Conservation (phyloP, 2,888 invertebrate genomes). For the Polia nebulosa region DNA sequence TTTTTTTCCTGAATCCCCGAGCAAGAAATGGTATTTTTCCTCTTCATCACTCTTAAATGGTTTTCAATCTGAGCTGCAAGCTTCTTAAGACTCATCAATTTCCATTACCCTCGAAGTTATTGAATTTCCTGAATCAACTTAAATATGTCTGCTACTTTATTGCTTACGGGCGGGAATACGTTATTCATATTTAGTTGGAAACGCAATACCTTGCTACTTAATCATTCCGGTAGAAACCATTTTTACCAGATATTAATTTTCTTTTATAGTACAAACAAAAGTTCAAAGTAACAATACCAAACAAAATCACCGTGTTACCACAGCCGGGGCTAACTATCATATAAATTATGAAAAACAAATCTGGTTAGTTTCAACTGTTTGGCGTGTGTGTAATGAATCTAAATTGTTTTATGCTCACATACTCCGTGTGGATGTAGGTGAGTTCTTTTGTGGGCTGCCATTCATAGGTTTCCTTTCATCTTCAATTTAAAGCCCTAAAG, state of each 20-base stretch:
- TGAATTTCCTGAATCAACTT: constrained; percentile 50
- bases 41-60: constrained; percentile 17
- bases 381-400: constrained; percentile 80
- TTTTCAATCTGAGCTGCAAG: constrained; percentile 41
- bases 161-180: constrained; percentile 31
- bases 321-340: constrained; percentile 75
- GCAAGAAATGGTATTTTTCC: constrained; percentile 16
- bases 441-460: constrained; percentile 59
- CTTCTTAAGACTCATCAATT: constrained; percentile 45
- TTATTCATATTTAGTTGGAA: constrained; percentile 57
- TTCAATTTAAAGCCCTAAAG: constrained; percentile 34
- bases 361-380: constrained; percentile 82
- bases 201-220: constrained; percentile 46
- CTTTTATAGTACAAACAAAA: constrained; percentile 69
- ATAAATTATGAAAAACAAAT: constrained; percentile 85
- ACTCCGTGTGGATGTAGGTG: constrained; percentile 52
- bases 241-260: constrained; percentile 66
- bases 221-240: constrained; percentile 57
- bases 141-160: constrained; percentile 51
- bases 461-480: constrained; percentile 51
- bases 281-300: constrained; percentile 73
- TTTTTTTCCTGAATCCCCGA: constrained; percentile 3
- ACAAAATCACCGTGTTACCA: constrained; percentile 68
- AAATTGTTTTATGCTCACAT: constrained; percentile 73
- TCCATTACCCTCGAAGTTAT: constrained; percentile 40